Percentiles rank a stretch among this genome's conserved stretches.
Evolutionary conservation across 2,888 invertebrate species (phyloP).

Genomic region (Epiperipatus broadwayi): DNA sequence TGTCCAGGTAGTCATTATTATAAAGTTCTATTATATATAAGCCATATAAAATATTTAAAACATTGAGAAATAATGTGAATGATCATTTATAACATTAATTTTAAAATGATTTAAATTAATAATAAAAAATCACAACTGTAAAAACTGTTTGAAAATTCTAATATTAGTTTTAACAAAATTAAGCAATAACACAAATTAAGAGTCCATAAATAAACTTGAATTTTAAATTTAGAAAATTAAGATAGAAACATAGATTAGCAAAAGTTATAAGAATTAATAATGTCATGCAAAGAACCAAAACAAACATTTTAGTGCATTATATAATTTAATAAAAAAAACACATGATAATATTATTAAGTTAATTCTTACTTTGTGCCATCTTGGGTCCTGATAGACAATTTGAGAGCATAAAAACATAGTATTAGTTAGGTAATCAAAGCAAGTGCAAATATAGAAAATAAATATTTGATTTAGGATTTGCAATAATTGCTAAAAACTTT

Average conservation of each 20-base stretch:
- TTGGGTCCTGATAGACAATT: conserved; percentile 19
- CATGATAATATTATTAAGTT: too few relatives aligned
- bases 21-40: too few relatives aligned
- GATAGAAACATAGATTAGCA: conserved; percentile 5
- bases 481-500: too few relatives aligned
- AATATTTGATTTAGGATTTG: neutral
- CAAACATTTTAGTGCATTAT: too few relatives aligned
- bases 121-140: conserved; percentile 5
- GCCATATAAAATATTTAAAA: too few relatives aligned
- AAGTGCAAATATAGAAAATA: conserved; percentile 8
- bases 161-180: conserved; percentile 10
- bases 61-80: too few relatives aligned
- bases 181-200: too few relatives aligned
- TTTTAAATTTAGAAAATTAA: neutral
- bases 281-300: too few relatives aligned
- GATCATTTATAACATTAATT: too few relatives aligned
- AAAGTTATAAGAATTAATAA: conserved; percentile 6
- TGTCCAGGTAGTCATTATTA: too few relatives aligned
- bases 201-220: conserved; percentile 1
- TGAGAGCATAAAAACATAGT: conserved; percentile 14
- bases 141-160: conserved; percentile 5
- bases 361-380: conserved; percentile 20
- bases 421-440: conserved; percentile 6
- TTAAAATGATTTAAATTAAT: too few relatives aligned
- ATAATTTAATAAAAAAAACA: too few relatives aligned